A percentile compares a stretch with the other conserved stretches of the same genome.
phyloP scores from a whole-genome alignment of 2,113 vertebrate genomes.

The Cochlearius cochlearius region DNA sequence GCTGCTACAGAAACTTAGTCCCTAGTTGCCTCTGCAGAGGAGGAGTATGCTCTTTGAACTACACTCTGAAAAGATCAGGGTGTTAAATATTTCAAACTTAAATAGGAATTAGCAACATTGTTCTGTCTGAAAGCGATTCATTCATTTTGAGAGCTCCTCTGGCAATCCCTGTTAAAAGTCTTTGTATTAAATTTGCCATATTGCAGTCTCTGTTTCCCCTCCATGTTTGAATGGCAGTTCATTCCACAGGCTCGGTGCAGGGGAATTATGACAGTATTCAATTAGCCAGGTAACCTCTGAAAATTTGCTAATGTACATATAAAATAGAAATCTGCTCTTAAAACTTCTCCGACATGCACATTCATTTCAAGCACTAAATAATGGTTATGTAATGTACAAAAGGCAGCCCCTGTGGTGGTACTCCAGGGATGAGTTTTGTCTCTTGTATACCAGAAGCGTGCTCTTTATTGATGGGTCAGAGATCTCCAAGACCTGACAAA shows the following conservation, averaged over 20 bases:
- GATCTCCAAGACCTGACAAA: neutral
- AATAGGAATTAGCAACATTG: conserved; percentile 48
- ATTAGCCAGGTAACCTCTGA: conserved; percentile 56
- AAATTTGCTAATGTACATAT: conserved; percentile 33
- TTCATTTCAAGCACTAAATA: conserved; percentile 13
- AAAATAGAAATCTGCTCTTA: conserved; percentile 15
- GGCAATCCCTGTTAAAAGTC: neutral
- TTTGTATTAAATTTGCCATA: conserved; percentile 49
- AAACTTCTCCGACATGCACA: neutral
- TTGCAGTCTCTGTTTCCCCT: conserved; percentile 28
- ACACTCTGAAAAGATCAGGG: neutral
- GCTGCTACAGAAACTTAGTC: neutral
- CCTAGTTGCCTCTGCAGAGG: neutral
- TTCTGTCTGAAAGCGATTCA: conserved; percentile 30
- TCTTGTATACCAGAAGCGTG: neutral
- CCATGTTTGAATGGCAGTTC: conserved; percentile 21
- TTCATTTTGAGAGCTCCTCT: conserved; percentile 52
- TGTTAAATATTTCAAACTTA: conserved; percentile 66
- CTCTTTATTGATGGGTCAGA: neutral
- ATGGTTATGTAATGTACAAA: conserved; percentile 1
- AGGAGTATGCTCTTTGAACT: conserved; percentile 22
- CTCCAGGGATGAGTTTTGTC: neutral
- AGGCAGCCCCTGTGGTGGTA: neutral
- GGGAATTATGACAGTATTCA: conserved; percentile 38
- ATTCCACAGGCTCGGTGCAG: neutral